Conservation (phyloP, 2,797 vertebrate genomes). For the Phoxinus dragarum region DNA sequence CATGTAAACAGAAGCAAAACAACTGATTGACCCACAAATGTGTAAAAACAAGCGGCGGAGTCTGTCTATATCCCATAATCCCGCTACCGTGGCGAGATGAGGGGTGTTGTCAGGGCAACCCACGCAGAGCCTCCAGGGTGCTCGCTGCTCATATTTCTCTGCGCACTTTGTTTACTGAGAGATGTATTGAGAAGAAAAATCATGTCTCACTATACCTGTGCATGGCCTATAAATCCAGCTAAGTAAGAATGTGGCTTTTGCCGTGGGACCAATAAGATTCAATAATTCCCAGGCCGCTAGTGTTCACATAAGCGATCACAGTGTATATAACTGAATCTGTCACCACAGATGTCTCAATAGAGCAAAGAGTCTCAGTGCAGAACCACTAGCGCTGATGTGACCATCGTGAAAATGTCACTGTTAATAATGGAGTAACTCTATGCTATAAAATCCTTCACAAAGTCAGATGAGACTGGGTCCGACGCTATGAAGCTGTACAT, state of each 20-base stretch:
- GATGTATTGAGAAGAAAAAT: constrained; percentile 4
- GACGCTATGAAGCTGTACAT: neutral
- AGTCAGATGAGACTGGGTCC: constrained; percentile 14
- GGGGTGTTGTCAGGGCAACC: constrained; percentile 43
- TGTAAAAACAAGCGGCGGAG: neutral
- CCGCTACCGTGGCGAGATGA: constrained; percentile 8
- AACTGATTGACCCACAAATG: constrained; percentile 3
- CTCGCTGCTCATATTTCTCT: constrained; percentile 4
- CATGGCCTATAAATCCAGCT: constrained; percentile 11
- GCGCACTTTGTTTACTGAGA: constrained; percentile 29
- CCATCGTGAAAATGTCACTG: neutral
- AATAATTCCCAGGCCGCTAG: neutral
- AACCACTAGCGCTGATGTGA: constrained; percentile 11
- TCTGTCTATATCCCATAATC: neutral
- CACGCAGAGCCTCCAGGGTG: neutral
- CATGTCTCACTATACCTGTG: constrained; percentile 11
- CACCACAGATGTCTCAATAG: neutral
- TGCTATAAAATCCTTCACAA: constrained; percentile 22
- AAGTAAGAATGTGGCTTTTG: constrained; percentile 1
- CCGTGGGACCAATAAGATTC: neutral
- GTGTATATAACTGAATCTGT: neutral
- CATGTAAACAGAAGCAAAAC: neutral
- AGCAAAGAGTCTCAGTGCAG: neutral
- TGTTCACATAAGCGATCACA: neutral
- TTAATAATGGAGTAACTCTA: constrained; percentile 10